phyloP scores from a whole-genome alignment of 2,113 vertebrate genomes.

The Nesoenas mayeri region DNA sequence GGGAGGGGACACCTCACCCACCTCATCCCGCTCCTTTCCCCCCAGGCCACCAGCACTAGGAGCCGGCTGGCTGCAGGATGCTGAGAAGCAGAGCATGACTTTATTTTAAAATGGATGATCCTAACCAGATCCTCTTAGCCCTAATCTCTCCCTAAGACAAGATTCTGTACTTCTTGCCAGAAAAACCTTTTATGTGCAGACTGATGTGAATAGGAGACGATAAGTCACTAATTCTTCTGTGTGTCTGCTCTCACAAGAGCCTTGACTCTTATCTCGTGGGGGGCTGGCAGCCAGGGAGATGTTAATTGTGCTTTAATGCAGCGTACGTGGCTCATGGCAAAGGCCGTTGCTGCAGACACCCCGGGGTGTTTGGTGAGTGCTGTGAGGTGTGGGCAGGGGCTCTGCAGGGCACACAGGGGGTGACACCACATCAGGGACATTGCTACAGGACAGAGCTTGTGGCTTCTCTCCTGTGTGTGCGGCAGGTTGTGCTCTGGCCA shows the following conservation, averaged over 20 bases:
- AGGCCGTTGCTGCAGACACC: not conserved
- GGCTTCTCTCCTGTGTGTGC: fast-evolving
- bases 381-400: not conserved
- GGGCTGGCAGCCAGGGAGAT: constrained; percentile 23
- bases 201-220: constrained; percentile 1
- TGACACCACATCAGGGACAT: not conserved
- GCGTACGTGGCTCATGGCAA: not conserved
- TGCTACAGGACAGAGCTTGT: not conserved
- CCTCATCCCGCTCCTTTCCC: not conserved
- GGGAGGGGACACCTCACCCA: not conserved
- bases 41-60: not conserved
- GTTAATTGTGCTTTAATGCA: not conserved
- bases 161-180: constrained; percentile 3
- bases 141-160: constrained; percentile 11
- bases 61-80: not conserved
- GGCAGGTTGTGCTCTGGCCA: not conserved
- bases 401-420: not conserved
- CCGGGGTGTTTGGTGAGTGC: not conserved
- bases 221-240: constrained; percentile 32
- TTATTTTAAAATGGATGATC: not conserved
- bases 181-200: constrained; percentile 11
- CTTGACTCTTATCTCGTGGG: not conserved
- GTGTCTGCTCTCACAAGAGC: not conserved
- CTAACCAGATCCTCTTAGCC: constrained; percentile 30
- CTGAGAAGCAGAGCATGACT: not conserved